phyloP scores from a whole-genome alignment of 92 coral and sea anemone species.

The Scolanthus callimorphus region DNA sequence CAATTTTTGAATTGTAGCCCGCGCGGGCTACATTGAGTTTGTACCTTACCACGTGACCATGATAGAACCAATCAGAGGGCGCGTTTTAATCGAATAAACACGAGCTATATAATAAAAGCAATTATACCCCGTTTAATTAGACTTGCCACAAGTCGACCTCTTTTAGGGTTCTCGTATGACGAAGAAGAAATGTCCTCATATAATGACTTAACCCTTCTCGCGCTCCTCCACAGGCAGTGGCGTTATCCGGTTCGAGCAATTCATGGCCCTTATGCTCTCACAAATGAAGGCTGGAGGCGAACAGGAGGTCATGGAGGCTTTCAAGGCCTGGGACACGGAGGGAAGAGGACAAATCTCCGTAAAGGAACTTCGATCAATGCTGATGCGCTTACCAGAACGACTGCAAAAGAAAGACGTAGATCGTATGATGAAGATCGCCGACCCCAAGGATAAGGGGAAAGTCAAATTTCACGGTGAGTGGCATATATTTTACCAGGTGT shows the following conservation, averaged over 20 bases:
- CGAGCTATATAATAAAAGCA: no score
- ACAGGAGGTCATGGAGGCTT: constrained; percentile 67
- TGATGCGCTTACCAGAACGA: constrained; percentile 65
- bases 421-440: constrained; percentile 50
- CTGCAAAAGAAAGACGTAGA: constrained; percentile 65
- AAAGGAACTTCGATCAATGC: constrained; percentile 63
- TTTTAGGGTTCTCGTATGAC: no score
- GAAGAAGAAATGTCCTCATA: no score
- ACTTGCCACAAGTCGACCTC: no score
- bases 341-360: constrained; percentile 52
- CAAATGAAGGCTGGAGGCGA: constrained; percentile 68
- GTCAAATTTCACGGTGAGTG: constrained; percentile 67
- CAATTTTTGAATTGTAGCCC: no score
- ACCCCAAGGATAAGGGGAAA: constrained; percentile 55
- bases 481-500: neutral
- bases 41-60: no score
- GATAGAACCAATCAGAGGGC: no score
- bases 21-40: no score
- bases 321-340: constrained; percentile 62
- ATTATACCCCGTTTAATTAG: no score
- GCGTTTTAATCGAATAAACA: no score
- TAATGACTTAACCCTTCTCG: no score
- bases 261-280: constrained; percentile 73
- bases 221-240: constrained; percentile 85
- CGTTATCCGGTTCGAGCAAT: constrained; percentile 76